Evolutionary conservation across 1,140 invertebrate species (phyloP), one percentile per base, ranked within the genome.

Genomic region (Caenorhabditis briggsae): DNA sequence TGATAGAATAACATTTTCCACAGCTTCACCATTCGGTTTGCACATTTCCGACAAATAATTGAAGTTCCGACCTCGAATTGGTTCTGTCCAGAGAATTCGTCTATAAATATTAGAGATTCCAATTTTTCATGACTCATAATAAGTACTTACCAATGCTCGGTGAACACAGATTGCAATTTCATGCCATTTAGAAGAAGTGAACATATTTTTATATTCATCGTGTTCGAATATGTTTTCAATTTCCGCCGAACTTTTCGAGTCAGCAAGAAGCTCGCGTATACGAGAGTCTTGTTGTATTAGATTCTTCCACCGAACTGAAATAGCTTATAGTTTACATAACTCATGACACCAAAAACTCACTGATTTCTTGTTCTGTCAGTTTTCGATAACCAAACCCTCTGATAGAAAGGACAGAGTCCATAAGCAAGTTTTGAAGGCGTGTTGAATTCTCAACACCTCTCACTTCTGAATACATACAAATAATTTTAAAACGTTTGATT

Each of bases 351-450:
- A 23, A 25, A 18, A 61, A 64, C 84, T 33, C 33, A 87, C 86
- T 83, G 46, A 87, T 87, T 84, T 87, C 86, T 55, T 87, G 86
- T 41, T 87, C 86, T 16, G 86, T 87, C n/a, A 87, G 65, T 61
- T 78, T 82, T 64, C 86, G 25, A 16, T 85, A 46, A 16, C 86
- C 86, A 20, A 87, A 87, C 23, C 86, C 86, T 82, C 86, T 23
- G 25, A 87, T 87, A 2, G 86, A 48, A 9, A 84, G 53, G 0
- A 87, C 86, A 82, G 50, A 84, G 43, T 83, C 46, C 25, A 83
- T 78, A 16, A 87, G 65, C 16, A 82, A 23, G 16, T 87, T 82
- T 14, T 70, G 70, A 12, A 70, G 23, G 11, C 82, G 56, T 33
- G 46, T 50, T 7, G 46, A 50, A 82, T 70, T 41, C 56, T 43